Evolutionary conservation across 1,140 invertebrate genomes (phyloP).

Genomic region (Chrysopa pallens): DNA sequence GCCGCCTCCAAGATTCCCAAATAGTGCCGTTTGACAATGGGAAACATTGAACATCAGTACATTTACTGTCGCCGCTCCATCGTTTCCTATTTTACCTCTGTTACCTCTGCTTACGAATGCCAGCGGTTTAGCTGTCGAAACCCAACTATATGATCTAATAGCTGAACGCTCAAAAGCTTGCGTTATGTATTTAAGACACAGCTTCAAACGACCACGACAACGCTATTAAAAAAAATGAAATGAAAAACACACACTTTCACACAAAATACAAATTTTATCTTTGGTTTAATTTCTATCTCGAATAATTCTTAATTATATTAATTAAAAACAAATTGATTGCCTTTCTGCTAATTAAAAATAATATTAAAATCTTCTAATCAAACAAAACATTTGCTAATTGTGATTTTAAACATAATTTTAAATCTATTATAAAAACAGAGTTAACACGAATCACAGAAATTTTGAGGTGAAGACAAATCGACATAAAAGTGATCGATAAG

Average conservation of each 20-base stretch:
- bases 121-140: slow-evolving; percentile 24
- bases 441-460: too few species aligned
- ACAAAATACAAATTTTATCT: background rate
- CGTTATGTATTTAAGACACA: slow-evolving; percentile 25
- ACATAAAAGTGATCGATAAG: too few species aligned
- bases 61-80: slow-evolving; percentile 20
- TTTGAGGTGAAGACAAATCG: too few species aligned
- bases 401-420: background rate
- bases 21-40: slow-evolving; percentile 49
- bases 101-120: slow-evolving; percentile 15
- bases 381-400: background rate
- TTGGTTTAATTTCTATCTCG: background rate
- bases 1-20: slow-evolving; percentile 42
- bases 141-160: slow-evolving; percentile 30
- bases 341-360: too few species aligned
- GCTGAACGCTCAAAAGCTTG: slow-evolving; percentile 29
- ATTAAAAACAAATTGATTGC: too few species aligned
- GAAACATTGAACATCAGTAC: slow-evolving; percentile 33
- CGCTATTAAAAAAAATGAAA: slow-evolving; percentile 4
- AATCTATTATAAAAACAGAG: too few species aligned
- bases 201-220: slow-evolving; percentile 19
- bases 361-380: background rate
- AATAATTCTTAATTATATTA: too few species aligned
- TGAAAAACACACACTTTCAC: background rate
- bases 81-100: slow-evolving; percentile 20